These are phyloP conservation scores for Chlamydotis undulata DNA, from an alignment of 2,113 vertebrate genomes.

Conservation along the genomic window DNA sequence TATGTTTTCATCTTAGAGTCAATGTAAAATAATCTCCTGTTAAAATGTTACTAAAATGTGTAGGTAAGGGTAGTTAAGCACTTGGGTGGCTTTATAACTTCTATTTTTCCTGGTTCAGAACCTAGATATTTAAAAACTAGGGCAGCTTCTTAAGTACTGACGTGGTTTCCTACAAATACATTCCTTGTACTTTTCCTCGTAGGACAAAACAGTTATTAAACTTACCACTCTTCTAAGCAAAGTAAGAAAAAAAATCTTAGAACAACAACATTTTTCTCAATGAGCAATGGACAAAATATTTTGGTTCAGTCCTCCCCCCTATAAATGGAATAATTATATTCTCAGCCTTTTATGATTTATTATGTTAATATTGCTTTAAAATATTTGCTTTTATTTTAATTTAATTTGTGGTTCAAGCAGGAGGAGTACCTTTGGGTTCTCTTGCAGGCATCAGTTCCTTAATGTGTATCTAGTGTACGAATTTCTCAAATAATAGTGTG, in stretches of 20 bases:
- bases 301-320: neutral
- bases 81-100: neutral
- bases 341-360: neutral
- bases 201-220: neutral
- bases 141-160: neutral
- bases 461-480: neutral
- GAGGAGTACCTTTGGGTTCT: neutral
- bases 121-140: neutral
- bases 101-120: neutral
- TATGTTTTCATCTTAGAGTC: neutral
- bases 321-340: neutral
- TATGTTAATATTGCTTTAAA: neutral
- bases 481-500: neutral
- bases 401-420: neutral
- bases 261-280: neutral
- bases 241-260: neutral
- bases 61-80: neutral
- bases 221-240: neutral
- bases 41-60: neutral
- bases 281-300: neutral
- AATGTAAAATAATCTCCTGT: neutral
- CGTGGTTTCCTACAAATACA: neutral
- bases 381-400: neutral
- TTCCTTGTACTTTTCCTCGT: neutral
- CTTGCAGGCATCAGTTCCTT: neutral